These are phyloP conservation scores for Corythornis leucogaster DNA, from an alignment of 2,797 vertebrate species.

Conservation along the genomic window DNA sequence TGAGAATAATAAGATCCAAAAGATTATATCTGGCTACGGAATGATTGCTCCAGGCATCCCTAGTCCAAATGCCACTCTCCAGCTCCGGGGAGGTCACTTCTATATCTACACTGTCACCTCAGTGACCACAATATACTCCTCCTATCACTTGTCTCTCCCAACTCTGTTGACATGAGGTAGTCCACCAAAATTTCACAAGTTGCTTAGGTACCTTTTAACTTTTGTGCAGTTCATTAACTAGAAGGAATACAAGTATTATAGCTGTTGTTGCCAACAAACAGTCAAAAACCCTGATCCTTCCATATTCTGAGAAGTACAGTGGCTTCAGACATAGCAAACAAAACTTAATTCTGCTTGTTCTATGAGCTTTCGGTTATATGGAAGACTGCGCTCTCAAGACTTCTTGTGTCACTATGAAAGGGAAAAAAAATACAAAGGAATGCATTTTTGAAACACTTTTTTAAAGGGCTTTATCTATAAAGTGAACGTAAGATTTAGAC, in stretches of 20 bases:
- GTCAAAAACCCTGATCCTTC: neutral
- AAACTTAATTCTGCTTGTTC: neutral
- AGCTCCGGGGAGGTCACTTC: neutral
- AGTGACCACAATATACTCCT: neutral
- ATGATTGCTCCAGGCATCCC: fast-evolving
- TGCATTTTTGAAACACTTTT: neutral
- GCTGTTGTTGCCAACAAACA: neutral
- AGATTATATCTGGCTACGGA: neutral
- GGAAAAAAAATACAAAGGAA: neutral
- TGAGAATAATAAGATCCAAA: neutral
- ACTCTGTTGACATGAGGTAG: neutral
- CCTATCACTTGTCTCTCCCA: fast-evolving
- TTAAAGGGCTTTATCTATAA: neutral
- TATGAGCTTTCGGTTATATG: neutral
- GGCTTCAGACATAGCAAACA: neutral
- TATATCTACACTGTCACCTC: neutral
- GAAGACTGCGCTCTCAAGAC: neutral
- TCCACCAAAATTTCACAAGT: neutral
- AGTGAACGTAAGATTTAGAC: neutral
- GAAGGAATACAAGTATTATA: neutral
- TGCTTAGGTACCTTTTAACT: neutral
- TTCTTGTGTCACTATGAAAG: neutral
- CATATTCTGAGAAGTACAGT: neutral
- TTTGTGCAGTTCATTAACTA: neutral
- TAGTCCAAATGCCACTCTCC: neutral